phyloP scores from a whole-genome alignment of 2,888 invertebrate genomes.

The Xestia ashworthii region DNA sequence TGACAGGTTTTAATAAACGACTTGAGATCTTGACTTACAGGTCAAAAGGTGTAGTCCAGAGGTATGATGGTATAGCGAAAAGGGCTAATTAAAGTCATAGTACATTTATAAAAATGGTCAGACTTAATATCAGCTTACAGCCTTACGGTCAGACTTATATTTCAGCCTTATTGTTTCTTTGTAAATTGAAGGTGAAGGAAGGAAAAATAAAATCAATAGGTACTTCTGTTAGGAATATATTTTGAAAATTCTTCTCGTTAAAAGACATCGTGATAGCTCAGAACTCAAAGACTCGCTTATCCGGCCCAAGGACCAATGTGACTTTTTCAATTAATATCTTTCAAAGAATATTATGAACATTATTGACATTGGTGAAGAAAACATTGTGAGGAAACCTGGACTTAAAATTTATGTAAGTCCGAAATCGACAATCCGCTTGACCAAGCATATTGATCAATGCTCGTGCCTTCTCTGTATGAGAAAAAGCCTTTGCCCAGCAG shows the following conservation, averaged over 20 bases:
- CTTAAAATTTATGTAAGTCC: too few species aligned
- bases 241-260: background rate
- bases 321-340: background rate
- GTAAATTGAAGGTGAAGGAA: background rate
- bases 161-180: too few species aligned
- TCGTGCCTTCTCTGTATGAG: background rate
- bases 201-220: too few species aligned
- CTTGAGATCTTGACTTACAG: background rate
- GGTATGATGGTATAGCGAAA: background rate
- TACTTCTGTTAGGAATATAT: background rate
- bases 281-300: background rate
- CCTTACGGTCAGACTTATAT: too few species aligned
- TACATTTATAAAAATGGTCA: background rate
- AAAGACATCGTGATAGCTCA: background rate
- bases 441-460: background rate
- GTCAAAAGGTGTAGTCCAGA: background rate
- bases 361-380: background rate
- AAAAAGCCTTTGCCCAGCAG: background rate
- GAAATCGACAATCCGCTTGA: too few species aligned
- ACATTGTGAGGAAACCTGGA: too few species aligned
- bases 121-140: background rate
- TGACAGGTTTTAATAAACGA: constrained; percentile 38
- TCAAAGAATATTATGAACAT: background rate
- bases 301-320: too few species aligned
- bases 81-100: background rate